phyloP scores from a whole-genome alignment of 2,797 vertebrate species.

The Phyllotis vaccarum region DNA sequence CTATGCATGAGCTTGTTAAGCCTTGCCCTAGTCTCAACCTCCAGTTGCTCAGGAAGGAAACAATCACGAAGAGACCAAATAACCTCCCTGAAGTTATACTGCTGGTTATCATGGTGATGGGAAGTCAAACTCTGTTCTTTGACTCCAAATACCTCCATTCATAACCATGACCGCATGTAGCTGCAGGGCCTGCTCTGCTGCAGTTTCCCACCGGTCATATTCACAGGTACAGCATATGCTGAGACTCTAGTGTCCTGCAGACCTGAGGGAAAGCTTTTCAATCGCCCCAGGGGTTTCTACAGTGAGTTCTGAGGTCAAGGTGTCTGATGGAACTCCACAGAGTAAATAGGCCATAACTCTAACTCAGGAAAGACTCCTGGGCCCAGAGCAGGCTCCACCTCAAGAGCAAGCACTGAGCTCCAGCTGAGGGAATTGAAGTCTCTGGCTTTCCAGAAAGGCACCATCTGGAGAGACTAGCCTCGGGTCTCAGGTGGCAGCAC shows the following conservation, averaged over 20 bases:
- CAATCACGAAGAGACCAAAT: not conserved
- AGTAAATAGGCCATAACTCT: not conserved
- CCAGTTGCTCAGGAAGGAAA: not conserved
- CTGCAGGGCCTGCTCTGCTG: not conserved
- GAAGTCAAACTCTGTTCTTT: not conserved
- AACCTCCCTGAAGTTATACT: not conserved
- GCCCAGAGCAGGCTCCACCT: not conserved
- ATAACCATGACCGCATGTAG: not conserved
- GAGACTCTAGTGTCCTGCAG: not conserved
- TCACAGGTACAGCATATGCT: not conserved
- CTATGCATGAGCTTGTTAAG: not conserved
- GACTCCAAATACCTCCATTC: not conserved
- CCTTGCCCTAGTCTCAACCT: not conserved
- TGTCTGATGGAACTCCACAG: not conserved
- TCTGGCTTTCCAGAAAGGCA: conserved; percentile 4
- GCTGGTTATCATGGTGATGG: not conserved
- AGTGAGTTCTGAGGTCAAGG: not conserved
- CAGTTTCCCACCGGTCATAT: not conserved
- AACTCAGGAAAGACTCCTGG: not conserved
- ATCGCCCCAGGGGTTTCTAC: not conserved
- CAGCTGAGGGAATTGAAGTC: not conserved
- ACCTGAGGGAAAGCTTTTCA: conserved; percentile 12
- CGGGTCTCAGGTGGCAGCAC: not conserved
- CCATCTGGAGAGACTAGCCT: not conserved
- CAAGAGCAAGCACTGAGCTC: not conserved